A percentile compares a stretch with the other conserved stretches of the same genome.
Evolutionary conservation across 2,797 vertebrate genomes (phyloP).

Genomic region (Sebastes vulpes): DNA sequence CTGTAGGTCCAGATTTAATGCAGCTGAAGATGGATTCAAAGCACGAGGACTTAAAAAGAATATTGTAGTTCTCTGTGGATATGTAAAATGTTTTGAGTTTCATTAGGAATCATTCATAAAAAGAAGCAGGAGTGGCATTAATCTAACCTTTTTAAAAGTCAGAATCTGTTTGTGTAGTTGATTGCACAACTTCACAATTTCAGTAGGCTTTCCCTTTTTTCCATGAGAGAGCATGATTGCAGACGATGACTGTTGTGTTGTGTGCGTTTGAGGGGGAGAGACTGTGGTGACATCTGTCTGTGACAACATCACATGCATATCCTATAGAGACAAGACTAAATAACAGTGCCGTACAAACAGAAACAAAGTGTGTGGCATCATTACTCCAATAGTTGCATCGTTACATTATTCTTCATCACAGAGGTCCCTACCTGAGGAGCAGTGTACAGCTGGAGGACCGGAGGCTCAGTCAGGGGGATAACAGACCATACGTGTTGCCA

Average conservation of each 20-base stretch:
- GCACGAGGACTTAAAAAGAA: accelerated
- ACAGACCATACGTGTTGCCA: conserved; percentile 92
- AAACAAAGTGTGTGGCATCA: not conserved
- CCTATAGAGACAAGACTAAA: not conserved
- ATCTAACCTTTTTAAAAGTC: not conserved
- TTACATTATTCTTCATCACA: not conserved
- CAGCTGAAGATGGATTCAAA: not conserved
- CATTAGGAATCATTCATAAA: not conserved
- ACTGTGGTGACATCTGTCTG: not conserved
- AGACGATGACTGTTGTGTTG: not conserved
- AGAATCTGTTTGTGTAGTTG: not conserved
- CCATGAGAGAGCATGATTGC: not conserved
- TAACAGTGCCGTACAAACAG: not conserved
- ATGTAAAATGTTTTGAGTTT: not conserved
- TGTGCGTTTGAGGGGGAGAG: not conserved
- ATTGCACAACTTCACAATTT: not conserved
- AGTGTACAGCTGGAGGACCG: conserved; percentile 88
- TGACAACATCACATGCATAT: not conserved
- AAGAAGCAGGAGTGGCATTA: not conserved
- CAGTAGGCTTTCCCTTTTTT: not conserved
- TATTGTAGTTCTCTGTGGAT: too few species aligned
- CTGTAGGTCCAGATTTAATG: not conserved
- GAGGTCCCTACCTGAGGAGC: conserved; percentile 87
- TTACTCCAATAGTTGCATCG: not conserved
- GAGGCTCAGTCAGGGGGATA: conserved; percentile 88